Evolutionary conservation across 1,140 invertebrate species (phyloP).

Genomic region (Aphelinus certus): DNA sequence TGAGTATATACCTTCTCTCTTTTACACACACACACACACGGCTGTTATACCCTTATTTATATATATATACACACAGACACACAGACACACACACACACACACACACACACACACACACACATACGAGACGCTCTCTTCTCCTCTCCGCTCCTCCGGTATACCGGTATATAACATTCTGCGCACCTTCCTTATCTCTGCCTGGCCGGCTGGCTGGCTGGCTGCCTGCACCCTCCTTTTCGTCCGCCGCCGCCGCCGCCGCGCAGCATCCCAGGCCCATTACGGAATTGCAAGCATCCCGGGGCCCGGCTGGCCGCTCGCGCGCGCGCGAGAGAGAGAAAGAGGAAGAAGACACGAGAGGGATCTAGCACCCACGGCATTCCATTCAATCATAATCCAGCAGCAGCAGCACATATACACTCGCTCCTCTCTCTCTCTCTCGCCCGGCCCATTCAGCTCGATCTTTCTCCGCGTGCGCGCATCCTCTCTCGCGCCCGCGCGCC

Average conservation of each 20-base stretch:
- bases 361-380: neutral
- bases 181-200: constrained; percentile 23
- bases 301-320: constrained; percentile 20
- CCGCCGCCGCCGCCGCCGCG: neutral
- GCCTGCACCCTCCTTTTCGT: neutral
- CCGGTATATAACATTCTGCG: constrained; percentile 35
- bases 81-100: too few species aligned
- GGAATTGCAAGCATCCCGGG: neutral
- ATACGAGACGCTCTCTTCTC: constrained; percentile 8
- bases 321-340: constrained; percentile 10
- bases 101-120: neutral
- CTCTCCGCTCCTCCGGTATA: constrained; percentile 22
- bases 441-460: too few species aligned
- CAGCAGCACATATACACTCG: too few species aligned
- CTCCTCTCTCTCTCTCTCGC: neutral
- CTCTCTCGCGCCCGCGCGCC: too few species aligned
- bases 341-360: neutral
- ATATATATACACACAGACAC: constrained; percentile 13
- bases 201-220: neutral
- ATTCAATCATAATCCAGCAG: neutral
- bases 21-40: neutral
- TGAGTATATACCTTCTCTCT: constrained; percentile 72
- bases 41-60: neutral
- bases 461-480: too few species aligned
- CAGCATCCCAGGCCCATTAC: neutral